Base-by-base conservation (phyloP, 2,797 vertebrate species). In the Catamblyrhynchus diadema region DNA sequence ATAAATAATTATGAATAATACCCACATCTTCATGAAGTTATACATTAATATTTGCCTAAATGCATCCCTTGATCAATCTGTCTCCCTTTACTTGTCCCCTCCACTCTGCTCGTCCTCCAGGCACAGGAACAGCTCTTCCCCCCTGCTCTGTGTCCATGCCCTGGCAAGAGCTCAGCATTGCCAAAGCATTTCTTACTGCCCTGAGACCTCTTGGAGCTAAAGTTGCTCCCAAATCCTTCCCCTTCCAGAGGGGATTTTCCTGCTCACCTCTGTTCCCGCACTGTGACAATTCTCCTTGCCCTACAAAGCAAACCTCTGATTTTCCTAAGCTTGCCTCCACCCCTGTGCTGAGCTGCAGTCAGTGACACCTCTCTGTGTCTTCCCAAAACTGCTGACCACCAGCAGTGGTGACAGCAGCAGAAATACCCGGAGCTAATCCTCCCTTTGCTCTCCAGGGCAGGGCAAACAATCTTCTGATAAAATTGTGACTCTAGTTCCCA, bases 151-250 rank as follows among this genome's bases (percentile, higher is more conserved):
- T n/a, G 30, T 9, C 62, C 8, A 2, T 10, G 30, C 8, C 51
- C 35, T 22, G 8, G 5, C 44, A n/a, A 2, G 0, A 0, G 3
- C 37, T 12, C 65, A 91, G n/a, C 60, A 28, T 0, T 14, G 32
- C 71, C 8, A 30, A 24, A 78, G 24, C 18, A 15, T 25, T 42
- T 71, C 25, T 25, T 16, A 35, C 69, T 12, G 62, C 24, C 24
- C 45, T 15, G 14, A 84, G 33, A 79, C 39, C 50, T 83, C 65
- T 0, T 22, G 11, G 6, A 64, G 27, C 22, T 44, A 3, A 2
- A 5, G 37, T 2, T 53, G 27, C 22, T 81, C 41, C 69, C n/a
- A 72, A 91, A 59, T 66, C n/a, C 37, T 41, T 33, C 70, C 37
- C 7, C 12, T 44, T 53, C 51, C 44, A 54, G 21, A 6, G 3